Base-by-base conservation (phyloP, 1,140 invertebrate species). In the Lepidurus couesii region DNA sequence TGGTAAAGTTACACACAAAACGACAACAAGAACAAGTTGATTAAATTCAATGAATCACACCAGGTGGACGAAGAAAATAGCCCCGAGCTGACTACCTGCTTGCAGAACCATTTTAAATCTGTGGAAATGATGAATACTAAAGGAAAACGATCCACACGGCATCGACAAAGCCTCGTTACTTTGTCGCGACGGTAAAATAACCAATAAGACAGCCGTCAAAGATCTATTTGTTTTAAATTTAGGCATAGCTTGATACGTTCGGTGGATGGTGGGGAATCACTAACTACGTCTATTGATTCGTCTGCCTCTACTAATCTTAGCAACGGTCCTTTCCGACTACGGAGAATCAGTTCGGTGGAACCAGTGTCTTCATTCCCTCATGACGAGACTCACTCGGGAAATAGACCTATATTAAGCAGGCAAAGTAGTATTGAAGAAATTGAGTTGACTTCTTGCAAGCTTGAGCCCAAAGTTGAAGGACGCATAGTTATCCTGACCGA, bases 61-160 rank as follows among this genome's bases (percentile, higher is more conserved):
- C 82, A 95, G 92, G 87, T 94, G 74, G 89, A 90, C 82, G 91
- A 93, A 78, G 94, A 95, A 82, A 89, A 92, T 83, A 93, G 93
- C 82, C 92, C 93, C 0, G 91, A 93, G 82, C 84, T 96, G 74
- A 91, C 91, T 13, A 90, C 93, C 80, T 90, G 92, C 1, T 88
- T 96, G 65, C 92, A 94, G 85, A 95, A 96, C 86, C 93, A 96
- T 85, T 96, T 96, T 85, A 89, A 92, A 78, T 91, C 94, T 6
- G 94, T 95, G 79, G 90, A 93, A 84, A 90, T 94, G 80, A 86
- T 92, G 13, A 88, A 88, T 73, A 91, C 91, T 21, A 90, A 90
- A 81, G 88, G 89, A 6, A 86, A 87, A 79, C 88, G 90, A n/a
- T 89, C 90, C 80, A 92, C 92, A 21, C 91, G 92, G 82, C 94